A percentile compares a stretch with the other conserved stretches of the same genome.
Conservation (phyloP, 2,888 invertebrate species). For the Coelopa pilipes region DNA sequence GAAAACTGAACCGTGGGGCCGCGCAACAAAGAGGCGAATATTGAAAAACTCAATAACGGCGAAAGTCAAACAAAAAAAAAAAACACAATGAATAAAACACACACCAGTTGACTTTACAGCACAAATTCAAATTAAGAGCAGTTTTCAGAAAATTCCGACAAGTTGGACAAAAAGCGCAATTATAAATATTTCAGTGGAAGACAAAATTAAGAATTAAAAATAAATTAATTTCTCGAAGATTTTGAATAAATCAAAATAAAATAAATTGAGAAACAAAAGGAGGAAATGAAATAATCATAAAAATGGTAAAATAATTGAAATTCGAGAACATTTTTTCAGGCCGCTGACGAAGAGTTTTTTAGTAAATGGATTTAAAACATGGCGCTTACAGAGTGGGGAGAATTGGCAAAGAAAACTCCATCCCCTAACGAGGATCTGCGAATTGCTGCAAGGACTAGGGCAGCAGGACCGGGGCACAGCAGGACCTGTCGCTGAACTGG, state of each 20-base stretch:
- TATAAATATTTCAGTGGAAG: too few relatives aligned
- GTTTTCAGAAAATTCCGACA: too few relatives aligned
- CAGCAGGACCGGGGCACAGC: too few relatives aligned
- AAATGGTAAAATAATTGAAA: background rate
- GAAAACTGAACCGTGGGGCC: too few relatives aligned
- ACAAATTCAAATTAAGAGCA: background rate
- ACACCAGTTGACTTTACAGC: background rate
- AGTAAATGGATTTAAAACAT: background rate
- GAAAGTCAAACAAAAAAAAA: background rate
- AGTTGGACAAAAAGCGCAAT: too few relatives aligned
- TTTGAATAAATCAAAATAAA: too few relatives aligned
- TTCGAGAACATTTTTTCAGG: background rate
- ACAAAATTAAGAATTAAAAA: too few relatives aligned
- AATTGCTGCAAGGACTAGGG: background rate
- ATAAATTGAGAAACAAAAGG: too few relatives aligned
- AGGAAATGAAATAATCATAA: background rate
- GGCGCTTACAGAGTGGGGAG: background rate
- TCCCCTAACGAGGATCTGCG: background rate
- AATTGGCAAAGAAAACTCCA: background rate
- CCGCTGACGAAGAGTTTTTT: background rate
- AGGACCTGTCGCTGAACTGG: slow-evolving; percentile 8
- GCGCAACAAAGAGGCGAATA: too few relatives aligned
- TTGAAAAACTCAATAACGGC: background rate
- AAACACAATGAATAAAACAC: too few relatives aligned
- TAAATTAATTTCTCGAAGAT: too few relatives aligned